Percentiles rank a stretch among this genome's conserved stretches.
phyloP scores from a whole-genome alignment of 1,140 invertebrate genomes.

The Drosophila tsacasi region DNA sequence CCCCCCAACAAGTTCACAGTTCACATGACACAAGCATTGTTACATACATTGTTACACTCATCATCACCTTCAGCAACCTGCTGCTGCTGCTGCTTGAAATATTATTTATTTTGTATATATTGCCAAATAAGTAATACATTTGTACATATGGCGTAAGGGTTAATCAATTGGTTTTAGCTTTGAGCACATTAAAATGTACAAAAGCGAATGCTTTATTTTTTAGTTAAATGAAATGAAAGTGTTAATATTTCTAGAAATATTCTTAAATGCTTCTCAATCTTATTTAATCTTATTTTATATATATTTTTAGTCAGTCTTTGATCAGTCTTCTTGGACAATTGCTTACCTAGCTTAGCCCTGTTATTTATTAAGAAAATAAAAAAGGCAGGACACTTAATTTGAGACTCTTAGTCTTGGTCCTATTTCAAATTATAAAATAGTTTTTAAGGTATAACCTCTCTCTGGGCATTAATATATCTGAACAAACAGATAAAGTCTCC shows the following conservation, averaged over 20 bases:
- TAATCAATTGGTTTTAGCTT: background rate
- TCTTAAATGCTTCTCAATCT: background rate
- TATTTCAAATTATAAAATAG: background rate
- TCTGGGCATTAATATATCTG: too few relatives aligned
- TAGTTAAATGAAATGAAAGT: background rate
- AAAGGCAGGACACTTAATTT: background rate
- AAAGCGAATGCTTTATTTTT: background rate
- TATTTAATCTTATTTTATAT: background rate
- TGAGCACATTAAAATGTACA: background rate
- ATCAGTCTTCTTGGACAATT: too few relatives aligned
- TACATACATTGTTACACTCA: conserved; percentile 13
- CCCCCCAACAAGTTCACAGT: conserved; percentile 47
- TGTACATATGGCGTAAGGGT: background rate
- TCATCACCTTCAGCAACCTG: conserved; percentile 18
- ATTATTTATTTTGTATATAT: too few relatives aligned
- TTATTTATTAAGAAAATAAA: background rate
- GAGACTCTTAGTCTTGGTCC: background rate
- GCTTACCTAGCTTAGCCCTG: too few relatives aligned
- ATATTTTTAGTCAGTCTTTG: background rate
- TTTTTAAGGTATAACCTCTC: too few relatives aligned
- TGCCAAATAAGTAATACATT: too few relatives aligned
- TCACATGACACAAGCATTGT: conserved; percentile 42
- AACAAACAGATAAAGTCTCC: too few relatives aligned
- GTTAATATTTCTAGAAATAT: background rate
- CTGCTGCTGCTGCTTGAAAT: conserved; percentile 11